Conservation (phyloP, 2,797 vertebrate genomes). For the Myotis pilosus region DNA sequence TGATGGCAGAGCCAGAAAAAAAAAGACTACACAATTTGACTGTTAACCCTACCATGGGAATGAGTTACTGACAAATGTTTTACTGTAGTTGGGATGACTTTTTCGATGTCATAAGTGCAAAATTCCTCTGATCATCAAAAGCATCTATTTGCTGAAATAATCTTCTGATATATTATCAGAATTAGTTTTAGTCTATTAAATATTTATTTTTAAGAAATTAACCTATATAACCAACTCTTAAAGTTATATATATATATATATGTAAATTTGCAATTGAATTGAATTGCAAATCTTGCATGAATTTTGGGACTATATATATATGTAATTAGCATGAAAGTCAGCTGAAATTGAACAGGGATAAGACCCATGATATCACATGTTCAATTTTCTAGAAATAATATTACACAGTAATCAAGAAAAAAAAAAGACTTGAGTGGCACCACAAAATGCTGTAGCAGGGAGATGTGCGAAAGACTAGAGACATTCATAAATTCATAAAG, state of each 20-base stretch:
- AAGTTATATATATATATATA: not conserved
- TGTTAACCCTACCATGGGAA: not conserved
- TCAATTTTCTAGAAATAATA: conserved; percentile 44
- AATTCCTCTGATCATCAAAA: not conserved
- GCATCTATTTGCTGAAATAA: conserved; percentile 15
- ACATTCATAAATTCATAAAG: not conserved
- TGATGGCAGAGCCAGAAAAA: not conserved
- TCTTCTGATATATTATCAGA: not conserved
- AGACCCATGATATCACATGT: not conserved
- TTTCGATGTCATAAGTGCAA: not conserved
- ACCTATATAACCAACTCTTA: not conserved
- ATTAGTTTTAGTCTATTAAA: conserved; percentile 9
- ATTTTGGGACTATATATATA: too few relatives aligned
- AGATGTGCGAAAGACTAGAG: not conserved
- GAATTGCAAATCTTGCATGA: too few relatives aligned
- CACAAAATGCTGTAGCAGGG: not conserved
- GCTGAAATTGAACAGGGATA: conserved; percentile 42
- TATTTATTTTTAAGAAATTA: conserved; percentile 41
- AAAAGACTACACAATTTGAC: not conserved
- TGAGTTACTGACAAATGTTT: not conserved
- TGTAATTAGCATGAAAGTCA: conserved; percentile 50
- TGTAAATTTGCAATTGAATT: too few relatives aligned
- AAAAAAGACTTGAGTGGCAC: not conserved
- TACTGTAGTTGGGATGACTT: not conserved
- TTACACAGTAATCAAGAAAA: conserved; percentile 3